Percentiles rank a stretch among this genome's conserved stretches.
Evolutionary conservation across 2,888 invertebrate species (phyloP).

Genomic region (Xiphydria camelus): DNA sequence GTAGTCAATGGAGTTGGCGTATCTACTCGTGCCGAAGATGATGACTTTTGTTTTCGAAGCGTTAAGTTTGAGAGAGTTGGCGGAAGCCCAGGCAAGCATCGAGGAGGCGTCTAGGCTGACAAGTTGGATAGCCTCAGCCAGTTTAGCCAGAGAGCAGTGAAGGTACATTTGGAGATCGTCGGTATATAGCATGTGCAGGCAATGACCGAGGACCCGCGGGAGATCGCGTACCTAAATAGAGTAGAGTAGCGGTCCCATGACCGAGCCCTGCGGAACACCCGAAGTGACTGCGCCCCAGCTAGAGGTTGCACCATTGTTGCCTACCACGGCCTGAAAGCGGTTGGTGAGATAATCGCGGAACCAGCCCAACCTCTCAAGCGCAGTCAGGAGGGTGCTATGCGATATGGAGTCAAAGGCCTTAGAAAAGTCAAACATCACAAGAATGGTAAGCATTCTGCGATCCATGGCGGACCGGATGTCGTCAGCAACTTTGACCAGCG

Average conservation of each 20-base stretch:
- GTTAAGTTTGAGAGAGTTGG: neutral
- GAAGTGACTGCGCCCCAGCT: too few relatives aligned
- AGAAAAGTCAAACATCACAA: too few relatives aligned
- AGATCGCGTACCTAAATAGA: conserved; percentile 8
- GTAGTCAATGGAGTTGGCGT: too few relatives aligned
- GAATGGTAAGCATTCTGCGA: too few relatives aligned
- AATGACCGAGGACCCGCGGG: neutral
- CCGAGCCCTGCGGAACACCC: conserved; percentile 9
- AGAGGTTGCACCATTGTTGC: too few relatives aligned
- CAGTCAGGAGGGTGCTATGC: too few relatives aligned
- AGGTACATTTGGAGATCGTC: conserved; percentile 6
- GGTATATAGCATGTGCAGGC: conserved; percentile 1
- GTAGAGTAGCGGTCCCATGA: conserved; percentile 10
- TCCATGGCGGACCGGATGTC: too few relatives aligned
- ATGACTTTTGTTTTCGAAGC: conserved; percentile 5
- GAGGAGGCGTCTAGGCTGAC: neutral
- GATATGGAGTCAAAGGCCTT: too few relatives aligned
- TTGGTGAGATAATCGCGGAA: too few relatives aligned
- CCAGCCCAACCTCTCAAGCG: too few relatives aligned
- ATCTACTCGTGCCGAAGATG: conserved; percentile 2
- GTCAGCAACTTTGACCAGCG: too few relatives aligned
- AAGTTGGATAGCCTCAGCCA: neutral
- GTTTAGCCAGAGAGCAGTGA: neutral
- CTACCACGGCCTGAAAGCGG: too few relatives aligned
- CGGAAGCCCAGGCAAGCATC: neutral